Conservation (phyloP, 2,797 vertebrate species). For the Enteromius mattozi region DNA sequence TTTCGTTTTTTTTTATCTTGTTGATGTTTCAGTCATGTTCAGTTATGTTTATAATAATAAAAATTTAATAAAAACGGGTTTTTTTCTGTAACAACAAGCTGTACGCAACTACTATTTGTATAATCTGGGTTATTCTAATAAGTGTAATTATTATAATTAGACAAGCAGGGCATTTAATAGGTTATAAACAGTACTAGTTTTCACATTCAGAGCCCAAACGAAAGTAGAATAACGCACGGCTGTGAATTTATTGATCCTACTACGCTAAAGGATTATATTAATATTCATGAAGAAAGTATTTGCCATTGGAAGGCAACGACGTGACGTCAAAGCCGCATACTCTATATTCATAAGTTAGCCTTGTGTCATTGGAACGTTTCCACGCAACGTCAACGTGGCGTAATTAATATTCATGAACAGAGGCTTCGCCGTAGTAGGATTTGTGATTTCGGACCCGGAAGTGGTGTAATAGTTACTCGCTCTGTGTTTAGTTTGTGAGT, state of each 20-base stretch:
- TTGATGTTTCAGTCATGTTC: not conserved
- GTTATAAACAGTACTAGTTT: constrained; percentile 23
- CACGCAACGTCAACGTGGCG: not conserved
- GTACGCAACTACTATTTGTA: not conserved
- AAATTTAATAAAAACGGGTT: not conserved
- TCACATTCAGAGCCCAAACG: not conserved
- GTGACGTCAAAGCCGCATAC: not conserved
- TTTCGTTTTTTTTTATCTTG: no score
- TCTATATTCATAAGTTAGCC: not conserved
- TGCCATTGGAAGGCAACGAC: not conserved
- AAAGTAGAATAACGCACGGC: not conserved
- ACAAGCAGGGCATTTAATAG: constrained; percentile 39
- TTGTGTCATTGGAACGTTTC: not conserved
- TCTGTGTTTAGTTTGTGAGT: constrained; percentile 74
- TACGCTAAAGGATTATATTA: not conserved
- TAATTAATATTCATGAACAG: constrained; percentile 25
- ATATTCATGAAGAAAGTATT: not conserved
- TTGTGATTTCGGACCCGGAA: constrained; percentile 73
- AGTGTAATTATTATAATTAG: constrained; percentile 10
- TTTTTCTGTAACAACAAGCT: not conserved
- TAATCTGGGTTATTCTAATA: constrained; percentile 16
- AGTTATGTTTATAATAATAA: not conserved
- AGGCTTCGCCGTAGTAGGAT: constrained; percentile 13
- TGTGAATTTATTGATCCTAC: constrained; percentile 4
- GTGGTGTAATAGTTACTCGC: constrained; percentile 59